phyloP scores from a whole-genome alignment of 2,888 invertebrate genomes.

The Parasteatoda lunata region DNA sequence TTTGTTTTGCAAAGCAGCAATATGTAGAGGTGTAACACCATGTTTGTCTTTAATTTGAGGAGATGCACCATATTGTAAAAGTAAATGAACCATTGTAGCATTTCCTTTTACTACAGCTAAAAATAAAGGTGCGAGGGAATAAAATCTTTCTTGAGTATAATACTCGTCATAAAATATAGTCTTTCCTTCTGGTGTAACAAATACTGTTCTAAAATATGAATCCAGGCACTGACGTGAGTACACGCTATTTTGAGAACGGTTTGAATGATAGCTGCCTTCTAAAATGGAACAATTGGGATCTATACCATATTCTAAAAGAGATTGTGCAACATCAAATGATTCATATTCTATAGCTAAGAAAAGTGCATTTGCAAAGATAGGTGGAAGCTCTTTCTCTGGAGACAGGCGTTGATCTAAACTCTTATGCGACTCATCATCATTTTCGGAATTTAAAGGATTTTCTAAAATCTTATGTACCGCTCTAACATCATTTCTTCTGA shows the following conservation, averaged over 20 bases:
- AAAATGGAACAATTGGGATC: slow-evolving; percentile 76
- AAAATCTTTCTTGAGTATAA: slow-evolving; percentile 75
- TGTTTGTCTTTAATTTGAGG: slow-evolving; percentile 77
- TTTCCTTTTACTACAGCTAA: slow-evolving; percentile 78
- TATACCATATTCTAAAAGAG: slow-evolving; percentile 78
- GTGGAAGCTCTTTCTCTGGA: slow-evolving; percentile 70
- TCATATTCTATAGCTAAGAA: slow-evolving; percentile 79
- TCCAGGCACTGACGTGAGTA: slow-evolving; percentile 71
- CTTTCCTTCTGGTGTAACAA: slow-evolving; percentile 60
- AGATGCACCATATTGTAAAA: slow-evolving; percentile 78
- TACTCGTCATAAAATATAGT: slow-evolving; percentile 72
- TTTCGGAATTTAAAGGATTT: too few species aligned
- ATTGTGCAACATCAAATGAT: slow-evolving; percentile 77
- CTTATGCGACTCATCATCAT: too few species aligned
- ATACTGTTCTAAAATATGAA: slow-evolving; percentile 70
- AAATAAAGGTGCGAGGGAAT: slow-evolving; percentile 78
- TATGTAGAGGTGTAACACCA: slow-evolving; percentile 79
- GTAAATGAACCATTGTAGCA: slow-evolving; percentile 77
- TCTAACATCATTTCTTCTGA: too few species aligned
- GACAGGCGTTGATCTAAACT: too few species aligned
- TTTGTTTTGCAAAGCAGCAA: slow-evolving; percentile 78
- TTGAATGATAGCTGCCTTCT: slow-evolving; percentile 66
- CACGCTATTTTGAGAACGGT: neutral
- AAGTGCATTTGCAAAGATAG: slow-evolving; percentile 77
- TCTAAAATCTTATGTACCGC: too few species aligned